These are phyloP conservation scores for Seriola quinqueradiata DNA, from an alignment of 2,113 vertebrate species.

Conservation along the genomic window DNA sequence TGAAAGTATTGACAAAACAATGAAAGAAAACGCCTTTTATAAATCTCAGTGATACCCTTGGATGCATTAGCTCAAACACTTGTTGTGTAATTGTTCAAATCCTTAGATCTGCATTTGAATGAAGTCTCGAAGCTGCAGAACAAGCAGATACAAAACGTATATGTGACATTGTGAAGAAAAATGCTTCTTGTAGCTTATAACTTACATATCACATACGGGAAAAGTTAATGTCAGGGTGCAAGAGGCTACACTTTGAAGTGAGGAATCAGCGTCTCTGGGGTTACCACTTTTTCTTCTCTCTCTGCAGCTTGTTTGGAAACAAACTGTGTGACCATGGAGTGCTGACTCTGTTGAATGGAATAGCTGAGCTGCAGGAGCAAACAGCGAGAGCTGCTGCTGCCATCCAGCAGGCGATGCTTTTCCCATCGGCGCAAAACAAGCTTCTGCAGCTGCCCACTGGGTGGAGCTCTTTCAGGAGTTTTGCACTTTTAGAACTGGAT, in stretches of 20 bases:
- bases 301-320: constrained; percentile 87
- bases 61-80: background rate
- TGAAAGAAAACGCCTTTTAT: background rate
- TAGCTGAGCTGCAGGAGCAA: constrained; percentile 82
- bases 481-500: constrained; percentile 83
- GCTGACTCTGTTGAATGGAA: constrained; percentile 79
- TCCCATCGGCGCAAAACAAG: constrained; percentile 37
- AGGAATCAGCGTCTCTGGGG: constrained; percentile 20
- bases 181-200: background rate
- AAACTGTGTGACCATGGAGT: constrained; percentile 83
- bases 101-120: background rate
- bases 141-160: background rate
- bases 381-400: constrained; percentile 43
- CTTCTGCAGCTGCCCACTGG: constrained; percentile 50
- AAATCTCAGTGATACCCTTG: background rate
- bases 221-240: background rate
- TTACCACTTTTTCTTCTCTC: constrained; percentile 11
- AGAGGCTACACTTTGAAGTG: background rate
- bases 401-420: constrained; percentile 51
- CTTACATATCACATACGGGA: background rate
- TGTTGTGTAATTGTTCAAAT: background rate
- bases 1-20: background rate
- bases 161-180: background rate
- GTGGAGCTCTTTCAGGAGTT: constrained; percentile 61
- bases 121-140: background rate